Evolutionary conservation across 2,113 vertebrate genomes (phyloP), one percentile per base, ranked within the genome.

Genomic region (Mus pahari): DNA sequence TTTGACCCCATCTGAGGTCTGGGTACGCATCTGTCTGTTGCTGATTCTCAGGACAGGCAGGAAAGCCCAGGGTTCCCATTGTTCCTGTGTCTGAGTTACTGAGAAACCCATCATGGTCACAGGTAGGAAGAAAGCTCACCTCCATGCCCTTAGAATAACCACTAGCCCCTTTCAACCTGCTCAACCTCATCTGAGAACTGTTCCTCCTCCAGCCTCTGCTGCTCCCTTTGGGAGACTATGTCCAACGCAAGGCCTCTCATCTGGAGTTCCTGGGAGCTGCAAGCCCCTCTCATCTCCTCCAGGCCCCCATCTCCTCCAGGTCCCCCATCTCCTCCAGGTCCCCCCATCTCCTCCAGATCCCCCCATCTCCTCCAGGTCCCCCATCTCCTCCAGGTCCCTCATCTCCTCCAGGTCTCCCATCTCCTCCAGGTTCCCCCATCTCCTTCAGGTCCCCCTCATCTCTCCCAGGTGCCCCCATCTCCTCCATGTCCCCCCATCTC

Each of bases 31-130:
- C 28, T 53, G 13, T 39, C 48, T 13, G 13, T n/a, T 62, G 81
- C 17, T 36, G 31, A 42, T 55, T 71, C 33, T 68, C 12, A 91
- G 82, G 74, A 77, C 3, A 42, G 26, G 62, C 17, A 28, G 5
- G 31, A 82, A 79, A 45, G 28, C 33, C n/a, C 2, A 0, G 7
- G 31, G 58, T 22, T 0, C 13, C 31, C 33, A 3, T 4, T 0
- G 42, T 66, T 70, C 31, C 95, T 10, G 28, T 2, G 45, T 28
- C 39, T 28, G 31, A 68, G 66, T 36, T n/a, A 12, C 11, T 20
- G 28, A 42, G 84, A 48, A 58, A n/a, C 7, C 8, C 14, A 33
- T 3, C 42, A 45, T 36, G 45, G 86, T 50, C 86, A 83, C 1
- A 14, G 36, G 42, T 50, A 73, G 66, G 17, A 60, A 89, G 68